Evolutionary conservation across 2,888 invertebrate genomes (phyloP).

Genomic region (Tricholauxania praeusta): DNA sequence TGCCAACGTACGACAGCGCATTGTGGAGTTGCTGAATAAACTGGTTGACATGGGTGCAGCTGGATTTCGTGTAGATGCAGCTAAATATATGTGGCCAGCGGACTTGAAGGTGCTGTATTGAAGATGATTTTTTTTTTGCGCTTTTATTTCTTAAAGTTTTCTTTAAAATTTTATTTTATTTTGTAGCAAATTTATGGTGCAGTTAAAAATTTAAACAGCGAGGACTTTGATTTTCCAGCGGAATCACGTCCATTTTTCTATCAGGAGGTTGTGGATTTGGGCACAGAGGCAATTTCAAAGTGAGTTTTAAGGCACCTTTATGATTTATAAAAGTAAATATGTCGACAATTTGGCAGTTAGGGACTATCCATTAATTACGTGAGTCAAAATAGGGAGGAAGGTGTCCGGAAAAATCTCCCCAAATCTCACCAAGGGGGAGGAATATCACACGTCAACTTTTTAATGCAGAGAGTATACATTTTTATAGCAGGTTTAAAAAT

Average conservation of each 20-base stretch:
- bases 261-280: slow-evolving; percentile 73
- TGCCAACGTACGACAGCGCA: slow-evolving; percentile 73
- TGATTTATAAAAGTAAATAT: background rate
- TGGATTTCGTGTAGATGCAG: slow-evolving; percentile 83
- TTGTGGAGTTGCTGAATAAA: slow-evolving; percentile 62
- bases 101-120: slow-evolving; percentile 71
- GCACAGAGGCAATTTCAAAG: slow-evolving; percentile 54
- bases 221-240: slow-evolving; percentile 68
- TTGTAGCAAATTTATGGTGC: slow-evolving; percentile 68
- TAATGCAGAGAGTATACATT: too few relatives aligned
- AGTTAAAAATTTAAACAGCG: slow-evolving; percentile 68
- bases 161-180: slow-evolving; percentile 67
- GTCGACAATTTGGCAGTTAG: background rate
- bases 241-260: slow-evolving; percentile 70
- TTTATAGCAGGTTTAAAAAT: too few relatives aligned
- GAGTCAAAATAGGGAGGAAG: too few relatives aligned
- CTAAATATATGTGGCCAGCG: slow-evolving; percentile 82
- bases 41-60: slow-evolving; percentile 77
- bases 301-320: slow-evolving; percentile 38
- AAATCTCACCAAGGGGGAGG: too few relatives aligned
- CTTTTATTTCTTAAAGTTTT: background rate
- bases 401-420: too few relatives aligned
- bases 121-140: too few relatives aligned
- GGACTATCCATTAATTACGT: too few relatives aligned
- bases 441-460: too few relatives aligned